A percentile compares a stretch with the other conserved stretches of the same genome.
Evolutionary conservation across 2,888 invertebrate genomes (phyloP).

Genomic region (Cecidostiba fungosa): DNA sequence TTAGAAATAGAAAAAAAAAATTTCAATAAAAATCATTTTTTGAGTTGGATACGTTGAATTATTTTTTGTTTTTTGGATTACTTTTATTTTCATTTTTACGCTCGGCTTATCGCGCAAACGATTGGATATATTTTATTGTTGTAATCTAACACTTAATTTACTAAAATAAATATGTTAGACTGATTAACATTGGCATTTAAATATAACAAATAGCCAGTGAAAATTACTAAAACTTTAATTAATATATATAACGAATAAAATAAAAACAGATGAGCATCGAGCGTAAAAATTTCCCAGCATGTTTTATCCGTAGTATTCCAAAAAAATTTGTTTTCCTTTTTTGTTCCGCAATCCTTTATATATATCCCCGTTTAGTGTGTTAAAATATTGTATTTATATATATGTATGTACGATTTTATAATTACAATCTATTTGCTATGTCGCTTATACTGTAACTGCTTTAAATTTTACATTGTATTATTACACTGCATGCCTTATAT

Average conservation of each 20-base stretch:
- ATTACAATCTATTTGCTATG: constrained; percentile 40
- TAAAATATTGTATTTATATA: constrained; percentile 43
- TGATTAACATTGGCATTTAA: constrained; percentile 34
- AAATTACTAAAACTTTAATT: constrained; percentile 37
- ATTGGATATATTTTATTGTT: not conserved
- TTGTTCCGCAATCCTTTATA: constrained; percentile 26
- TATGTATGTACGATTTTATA: constrained; percentile 53
- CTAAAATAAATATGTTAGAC: constrained; percentile 25
- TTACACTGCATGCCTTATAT: constrained; percentile 22
- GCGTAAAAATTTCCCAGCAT: constrained; percentile 61
- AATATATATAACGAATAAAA: not conserved
- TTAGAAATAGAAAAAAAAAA: constrained; percentile 75
- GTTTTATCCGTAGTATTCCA: constrained; percentile 45
- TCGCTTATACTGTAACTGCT: constrained; percentile 48
- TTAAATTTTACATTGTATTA: constrained; percentile 26
- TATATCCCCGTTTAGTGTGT: constrained; percentile 16
- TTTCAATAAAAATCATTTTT: constrained; percentile 79
- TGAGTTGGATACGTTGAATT: constrained; percentile 78
- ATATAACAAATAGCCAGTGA: not conserved
- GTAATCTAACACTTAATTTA: constrained; percentile 22
- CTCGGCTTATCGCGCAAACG: constrained; percentile 69
- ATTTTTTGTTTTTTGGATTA: constrained; percentile 74
- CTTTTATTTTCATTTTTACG: constrained; percentile 71
- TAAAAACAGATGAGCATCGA: constrained; percentile 51
- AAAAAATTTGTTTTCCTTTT: constrained; percentile 3